Evolutionary conservation across 35 echinoderm and acorn worm genomes (phyloP).

Genomic region (Amphiura filiformis): DNA sequence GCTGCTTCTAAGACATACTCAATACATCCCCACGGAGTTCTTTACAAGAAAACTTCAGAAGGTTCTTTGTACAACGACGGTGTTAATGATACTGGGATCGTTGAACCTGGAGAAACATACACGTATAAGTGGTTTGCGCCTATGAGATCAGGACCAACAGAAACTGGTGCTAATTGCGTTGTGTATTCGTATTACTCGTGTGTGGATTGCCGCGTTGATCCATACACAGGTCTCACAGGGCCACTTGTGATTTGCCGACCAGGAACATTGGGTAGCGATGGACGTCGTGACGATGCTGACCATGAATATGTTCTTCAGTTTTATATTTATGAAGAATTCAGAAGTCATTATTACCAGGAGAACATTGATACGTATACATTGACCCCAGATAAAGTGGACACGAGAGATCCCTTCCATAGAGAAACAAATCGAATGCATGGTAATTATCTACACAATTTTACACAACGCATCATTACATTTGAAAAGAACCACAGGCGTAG

Average conservation of each 20-base stretch:
- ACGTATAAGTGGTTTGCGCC: conserved; percentile 66
- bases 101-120: conserved; percentile 5
- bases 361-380: not conserved
- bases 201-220: conserved; percentile 47
- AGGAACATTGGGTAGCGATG: conserved; percentile 26
- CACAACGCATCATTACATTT: not conserved
- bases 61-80: not conserved
- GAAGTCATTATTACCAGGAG: conserved; percentile 81
- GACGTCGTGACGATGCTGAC: conserved; percentile 61
- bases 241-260: conserved; percentile 73
- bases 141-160: conserved; percentile 35
- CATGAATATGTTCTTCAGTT: conserved; percentile 70
- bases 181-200: conserved; percentile 77
- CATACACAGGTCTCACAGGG: conserved; percentile 71
- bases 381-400: conserved; percentile 30
- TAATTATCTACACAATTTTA: conserved; percentile 10
- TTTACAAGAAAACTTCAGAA: not conserved
- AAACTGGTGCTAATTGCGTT: conserved; percentile 53
- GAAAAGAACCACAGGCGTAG: not conserved
- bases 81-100: not conserved
- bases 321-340: conserved; percentile 69
- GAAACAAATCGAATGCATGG: conserved; percentile 84
- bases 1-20: conserved; percentile 44
- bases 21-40: conserved; percentile 65
- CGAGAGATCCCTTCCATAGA: conserved; percentile 42